phyloP scores from a whole-genome alignment of 2,888 invertebrate genomes.

The Agrotis clavis region DNA sequence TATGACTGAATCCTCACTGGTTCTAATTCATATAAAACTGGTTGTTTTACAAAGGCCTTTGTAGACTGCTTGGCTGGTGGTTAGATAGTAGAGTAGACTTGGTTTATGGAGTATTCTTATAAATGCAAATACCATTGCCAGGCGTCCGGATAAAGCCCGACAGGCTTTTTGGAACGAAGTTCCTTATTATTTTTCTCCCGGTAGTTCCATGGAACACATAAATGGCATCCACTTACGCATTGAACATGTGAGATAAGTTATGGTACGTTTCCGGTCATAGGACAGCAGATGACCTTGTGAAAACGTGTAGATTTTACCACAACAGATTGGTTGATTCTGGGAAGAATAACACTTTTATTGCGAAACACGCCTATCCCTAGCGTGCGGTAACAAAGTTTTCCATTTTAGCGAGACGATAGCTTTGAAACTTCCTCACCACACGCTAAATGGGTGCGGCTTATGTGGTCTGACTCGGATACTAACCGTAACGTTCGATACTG shows the following conservation, averaged over 20 bases:
- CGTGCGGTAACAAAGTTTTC: constrained; percentile 1
- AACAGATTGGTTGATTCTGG: neutral
- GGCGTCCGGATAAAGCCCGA: too few relatives aligned
- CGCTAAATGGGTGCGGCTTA: neutral
- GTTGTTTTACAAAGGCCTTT: neutral
- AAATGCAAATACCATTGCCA: too few relatives aligned
- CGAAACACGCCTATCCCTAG: neutral
- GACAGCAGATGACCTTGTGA: too few relatives aligned
- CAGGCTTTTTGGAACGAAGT: too few relatives aligned
- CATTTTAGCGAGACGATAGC: neutral
- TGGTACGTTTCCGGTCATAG: too few relatives aligned
- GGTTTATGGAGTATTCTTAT: too few relatives aligned
- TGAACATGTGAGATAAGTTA: too few relatives aligned
- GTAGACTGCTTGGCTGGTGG: neutral
- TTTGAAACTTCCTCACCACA: constrained; percentile 16
- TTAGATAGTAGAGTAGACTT: neutral
- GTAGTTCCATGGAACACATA: too few relatives aligned
- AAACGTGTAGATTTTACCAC: neutral
- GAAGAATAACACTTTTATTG: neutral
- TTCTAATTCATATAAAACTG: constrained; percentile 24
- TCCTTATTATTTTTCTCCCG: too few relatives aligned
- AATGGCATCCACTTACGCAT: too few relatives aligned
- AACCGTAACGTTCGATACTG: neutral
- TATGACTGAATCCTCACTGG: constrained; percentile 13
- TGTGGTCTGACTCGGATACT: neutral